Evolutionary conservation across 1,140 invertebrate genomes (phyloP).

Genomic region (Drosophila lini): DNA sequence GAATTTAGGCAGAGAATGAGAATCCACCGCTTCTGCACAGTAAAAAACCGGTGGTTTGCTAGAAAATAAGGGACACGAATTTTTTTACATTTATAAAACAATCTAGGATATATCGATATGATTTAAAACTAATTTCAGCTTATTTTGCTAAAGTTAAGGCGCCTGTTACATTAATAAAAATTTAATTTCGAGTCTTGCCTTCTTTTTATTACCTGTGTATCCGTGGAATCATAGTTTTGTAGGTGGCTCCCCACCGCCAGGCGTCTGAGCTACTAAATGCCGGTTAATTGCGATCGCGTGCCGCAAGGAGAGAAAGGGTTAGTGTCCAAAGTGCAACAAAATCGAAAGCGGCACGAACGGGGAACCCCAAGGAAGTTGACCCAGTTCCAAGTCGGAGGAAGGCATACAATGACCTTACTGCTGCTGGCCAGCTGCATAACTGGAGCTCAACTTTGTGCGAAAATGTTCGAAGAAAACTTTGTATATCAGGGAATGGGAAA

Average conservation of each 20-base stretch:
- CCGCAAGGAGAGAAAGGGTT: conserved; percentile 36
- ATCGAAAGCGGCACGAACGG: conserved; percentile 45
- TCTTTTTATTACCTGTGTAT: conserved; percentile 10
- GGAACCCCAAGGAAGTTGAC: conserved; percentile 26
- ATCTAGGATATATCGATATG: no score
- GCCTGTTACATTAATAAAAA: background rate
- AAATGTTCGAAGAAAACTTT: conserved; percentile 51
- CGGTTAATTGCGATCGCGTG: conserved; percentile 51
- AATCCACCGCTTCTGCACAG: background rate
- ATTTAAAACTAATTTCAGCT: background rate
- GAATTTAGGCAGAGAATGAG: conserved; percentile 11
- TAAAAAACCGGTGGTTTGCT: background rate
- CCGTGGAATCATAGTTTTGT: conserved; percentile 1
- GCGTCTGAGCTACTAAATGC: conserved; percentile 32
- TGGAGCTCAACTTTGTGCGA: conserved; percentile 48
- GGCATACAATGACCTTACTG: conserved; percentile 40
- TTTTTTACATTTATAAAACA: background rate
- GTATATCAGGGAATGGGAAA: conserved; percentile 34
- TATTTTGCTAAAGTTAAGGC: background rate
- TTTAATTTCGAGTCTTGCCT: background rate
- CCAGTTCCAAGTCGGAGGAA: conserved; percentile 29
- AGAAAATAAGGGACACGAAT: no score
- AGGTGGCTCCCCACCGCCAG: background rate
- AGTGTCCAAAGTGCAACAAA: conserved; percentile 51
- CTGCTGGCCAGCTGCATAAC: conserved; percentile 42